These are phyloP conservation scores for Rhabdomys dilectus DNA, from an alignment of 2,113 vertebrate genomes.

Conservation along the genomic window DNA sequence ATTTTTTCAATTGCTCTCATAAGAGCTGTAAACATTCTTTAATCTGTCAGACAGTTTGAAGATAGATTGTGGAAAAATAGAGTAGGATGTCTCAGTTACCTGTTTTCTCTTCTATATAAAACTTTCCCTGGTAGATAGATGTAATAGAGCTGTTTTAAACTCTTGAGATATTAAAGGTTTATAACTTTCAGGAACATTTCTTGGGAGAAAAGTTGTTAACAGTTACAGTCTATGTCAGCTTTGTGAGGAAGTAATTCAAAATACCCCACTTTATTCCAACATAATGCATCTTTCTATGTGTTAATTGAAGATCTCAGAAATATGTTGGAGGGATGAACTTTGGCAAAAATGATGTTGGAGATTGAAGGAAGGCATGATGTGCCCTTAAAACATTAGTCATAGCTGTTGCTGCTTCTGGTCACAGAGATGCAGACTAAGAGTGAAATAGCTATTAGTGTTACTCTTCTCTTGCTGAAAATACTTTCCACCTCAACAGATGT, in stretches of 20 bases:
- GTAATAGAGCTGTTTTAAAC: background rate
- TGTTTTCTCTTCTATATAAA: background rate
- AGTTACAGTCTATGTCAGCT: background rate
- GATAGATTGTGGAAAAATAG: background rate
- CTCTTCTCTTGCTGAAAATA: background rate
- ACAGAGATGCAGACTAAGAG: background rate
- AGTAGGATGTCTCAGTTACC: background rate
- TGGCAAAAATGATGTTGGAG: too few species aligned
- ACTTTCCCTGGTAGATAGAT: background rate
- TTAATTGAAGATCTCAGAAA: background rate
- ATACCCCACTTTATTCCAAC: background rate
- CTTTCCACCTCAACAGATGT: background rate
- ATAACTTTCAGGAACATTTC: background rate
- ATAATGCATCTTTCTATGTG: background rate
- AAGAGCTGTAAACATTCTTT: background rate
- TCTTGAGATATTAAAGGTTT: background rate
- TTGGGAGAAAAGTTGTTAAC: background rate
- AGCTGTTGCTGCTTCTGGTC: background rate
- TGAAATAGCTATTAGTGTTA: background rate
- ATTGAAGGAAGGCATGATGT: too few species aligned
- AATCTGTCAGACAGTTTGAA: background rate
- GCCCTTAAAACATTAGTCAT: too few species aligned
- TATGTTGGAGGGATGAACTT: too few species aligned
- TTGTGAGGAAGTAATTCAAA: background rate
- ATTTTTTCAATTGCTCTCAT: background rate